phyloP scores from a whole-genome alignment of 2,888 invertebrate species.

The Aphidius colemani region DNA sequence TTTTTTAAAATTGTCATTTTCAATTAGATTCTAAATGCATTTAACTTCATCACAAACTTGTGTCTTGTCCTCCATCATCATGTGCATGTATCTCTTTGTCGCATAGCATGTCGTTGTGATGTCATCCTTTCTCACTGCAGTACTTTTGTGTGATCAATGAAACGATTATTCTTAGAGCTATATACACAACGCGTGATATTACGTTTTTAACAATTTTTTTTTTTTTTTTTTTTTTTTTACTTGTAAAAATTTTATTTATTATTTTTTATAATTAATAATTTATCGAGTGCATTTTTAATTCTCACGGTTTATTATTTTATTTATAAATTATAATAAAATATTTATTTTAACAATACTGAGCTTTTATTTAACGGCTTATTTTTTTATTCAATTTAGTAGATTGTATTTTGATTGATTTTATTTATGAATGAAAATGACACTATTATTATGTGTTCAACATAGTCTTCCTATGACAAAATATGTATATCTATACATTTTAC shows the following conservation, averaged over 20 bases:
- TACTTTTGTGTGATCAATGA: constrained; percentile 35
- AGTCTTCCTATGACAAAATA: no score
- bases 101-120: constrained; percentile 24
- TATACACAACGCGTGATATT: constrained; percentile 25
- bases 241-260: constrained; percentile 4
- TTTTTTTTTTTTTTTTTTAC: background rate
- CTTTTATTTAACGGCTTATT: no score
- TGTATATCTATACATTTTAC: background rate
- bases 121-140: constrained; percentile 28
- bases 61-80: constrained; percentile 26
- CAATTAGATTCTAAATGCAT: no score
- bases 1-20: background rate
- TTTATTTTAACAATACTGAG: background rate
- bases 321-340: background rate
- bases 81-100: no score
- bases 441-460: no score
- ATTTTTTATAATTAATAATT: background rate
- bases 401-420: no score
- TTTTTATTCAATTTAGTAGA: no score
- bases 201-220: constrained; percentile 8
- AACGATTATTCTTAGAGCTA: constrained; percentile 36
- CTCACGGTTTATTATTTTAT: background rate
- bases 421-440: no score
- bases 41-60: constrained; percentile 1
- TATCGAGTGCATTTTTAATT: background rate